Base-by-base conservation (phyloP, 2,797 vertebrate genomes). In the Semaprochilodus insignis region DNA sequence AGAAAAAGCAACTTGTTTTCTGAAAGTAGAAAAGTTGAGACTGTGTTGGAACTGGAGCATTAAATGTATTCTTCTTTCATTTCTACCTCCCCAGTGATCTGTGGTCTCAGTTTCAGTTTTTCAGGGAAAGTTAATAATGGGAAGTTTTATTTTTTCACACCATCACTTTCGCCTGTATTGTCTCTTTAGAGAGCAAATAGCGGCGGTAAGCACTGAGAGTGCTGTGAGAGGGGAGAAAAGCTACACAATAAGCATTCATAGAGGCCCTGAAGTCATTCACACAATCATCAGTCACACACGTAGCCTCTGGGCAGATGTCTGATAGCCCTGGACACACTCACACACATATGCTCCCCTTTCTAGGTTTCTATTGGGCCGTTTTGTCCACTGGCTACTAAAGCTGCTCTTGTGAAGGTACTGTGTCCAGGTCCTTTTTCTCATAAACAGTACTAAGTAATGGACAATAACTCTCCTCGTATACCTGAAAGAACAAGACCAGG, bases 251-350 rank as follows among this genome's bases (percentile, higher is more conserved):
- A 91, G 91, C 91, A 88, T 90, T 91, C 91, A 94, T 90, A 94
- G 92, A 94, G 92, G 92, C 91, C 92, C 92, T 93, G 88, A 91
- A 93, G 93, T 92, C 91, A 89, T 87, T 92, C 91, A 89, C 87
- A 82, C 92, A 93, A 92, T 90, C 91, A 92, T 94, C 92, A 91
- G 92, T 91, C 89, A 91, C 92, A 91, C 92, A 91, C 85, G 91
- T 72, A 85, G 92, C 91, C 91, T 86, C 88, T 90, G 89, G 93
- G 91, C 92, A 94, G 93, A 93, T 94, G 93, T 92, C 92, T 91
- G 89, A 86, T 84, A 91, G 93, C 93, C 92, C 93, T 90, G 88
- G 91, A 89, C 91, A 90, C 88, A 52, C 86, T 59, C 65, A 81
- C 83, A 85, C 66, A 76, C 77, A 86, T 25, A 83, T 83, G 74